These are phyloP conservation scores for Tragelaphus buxtoni DNA, from an alignment of 2,113 vertebrate genomes.

Conservation along the genomic window DNA sequence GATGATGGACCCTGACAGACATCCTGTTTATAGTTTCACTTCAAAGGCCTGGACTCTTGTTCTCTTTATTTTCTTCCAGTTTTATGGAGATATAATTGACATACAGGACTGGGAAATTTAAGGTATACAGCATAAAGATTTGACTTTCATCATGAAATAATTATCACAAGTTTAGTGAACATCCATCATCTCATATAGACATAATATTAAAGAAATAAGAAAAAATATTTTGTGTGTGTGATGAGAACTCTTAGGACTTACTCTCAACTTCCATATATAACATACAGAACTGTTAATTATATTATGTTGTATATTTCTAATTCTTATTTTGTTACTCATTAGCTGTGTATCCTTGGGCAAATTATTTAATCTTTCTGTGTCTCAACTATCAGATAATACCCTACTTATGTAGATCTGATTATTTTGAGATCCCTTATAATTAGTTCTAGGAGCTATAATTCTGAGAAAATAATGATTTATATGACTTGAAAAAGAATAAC, in stretches of 20 bases:
- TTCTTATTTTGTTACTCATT: neutral
- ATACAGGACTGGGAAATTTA: neutral
- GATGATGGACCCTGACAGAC: neutral
- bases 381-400: neutral
- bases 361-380: neutral
- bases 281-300: neutral
- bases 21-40: neutral
- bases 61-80: neutral
- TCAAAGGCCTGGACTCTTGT: neutral
- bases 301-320: neutral
- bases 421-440: neutral
- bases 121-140: neutral
- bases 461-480: neutral
- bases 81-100: neutral
- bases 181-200: neutral
- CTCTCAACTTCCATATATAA: neutral
- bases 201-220: neutral
- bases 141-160: neutral
- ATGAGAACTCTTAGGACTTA: neutral
- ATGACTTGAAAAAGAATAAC: neutral
- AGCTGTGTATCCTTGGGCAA: neutral
- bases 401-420: neutral
- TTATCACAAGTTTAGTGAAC: neutral
- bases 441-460: neutral
- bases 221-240: neutral